Conservation (phyloP, 2,797 vertebrate species). For the Lycodopsis pacificus region DNA sequence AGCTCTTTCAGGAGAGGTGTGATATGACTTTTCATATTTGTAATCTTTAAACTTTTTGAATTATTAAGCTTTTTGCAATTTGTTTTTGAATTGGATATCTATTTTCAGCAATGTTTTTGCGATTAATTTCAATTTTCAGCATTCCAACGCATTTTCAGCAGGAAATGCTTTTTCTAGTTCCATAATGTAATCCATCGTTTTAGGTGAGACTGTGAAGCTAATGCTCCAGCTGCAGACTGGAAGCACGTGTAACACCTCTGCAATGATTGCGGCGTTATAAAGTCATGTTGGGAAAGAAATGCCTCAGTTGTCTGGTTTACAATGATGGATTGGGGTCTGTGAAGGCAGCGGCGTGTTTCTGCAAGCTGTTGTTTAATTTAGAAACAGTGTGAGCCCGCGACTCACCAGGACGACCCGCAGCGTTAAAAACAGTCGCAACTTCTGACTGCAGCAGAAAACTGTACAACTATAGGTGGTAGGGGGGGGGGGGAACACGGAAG, state of each 20-base stretch:
- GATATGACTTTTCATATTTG: too few relatives aligned
- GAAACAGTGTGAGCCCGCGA: not conserved
- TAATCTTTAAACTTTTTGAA: too few relatives aligned
- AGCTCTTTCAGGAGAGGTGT: too few relatives aligned
- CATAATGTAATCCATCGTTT: slow-evolving; percentile 40
- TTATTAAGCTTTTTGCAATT: too few relatives aligned
- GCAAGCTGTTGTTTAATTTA: slow-evolving; percentile 33
- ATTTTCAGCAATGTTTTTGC: too few relatives aligned
- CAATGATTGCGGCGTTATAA: slow-evolving; percentile 18
- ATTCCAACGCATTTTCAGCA: too few relatives aligned
- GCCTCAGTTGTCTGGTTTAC: slow-evolving; percentile 46
- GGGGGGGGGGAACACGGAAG: too few relatives aligned
- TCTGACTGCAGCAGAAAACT: not conserved
- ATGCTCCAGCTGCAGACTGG: not conserved
- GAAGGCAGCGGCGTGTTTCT: slow-evolving; percentile 40
- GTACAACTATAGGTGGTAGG: not conserved
- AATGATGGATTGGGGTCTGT: slow-evolving; percentile 32
- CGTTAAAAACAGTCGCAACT: not conserved
- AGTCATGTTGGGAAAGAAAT: slow-evolving; percentile 17
- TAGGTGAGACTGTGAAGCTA: not conserved
- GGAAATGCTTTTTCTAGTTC: too few relatives aligned
- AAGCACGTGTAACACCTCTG: not conserved
- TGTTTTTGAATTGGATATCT: too few relatives aligned
- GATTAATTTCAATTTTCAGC: too few relatives aligned
- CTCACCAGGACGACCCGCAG: slow-evolving; percentile 19